Evolutionary conservation across 1,140 invertebrate genomes (phyloP).

Genomic region (Cataglyphis hispanica): DNA sequence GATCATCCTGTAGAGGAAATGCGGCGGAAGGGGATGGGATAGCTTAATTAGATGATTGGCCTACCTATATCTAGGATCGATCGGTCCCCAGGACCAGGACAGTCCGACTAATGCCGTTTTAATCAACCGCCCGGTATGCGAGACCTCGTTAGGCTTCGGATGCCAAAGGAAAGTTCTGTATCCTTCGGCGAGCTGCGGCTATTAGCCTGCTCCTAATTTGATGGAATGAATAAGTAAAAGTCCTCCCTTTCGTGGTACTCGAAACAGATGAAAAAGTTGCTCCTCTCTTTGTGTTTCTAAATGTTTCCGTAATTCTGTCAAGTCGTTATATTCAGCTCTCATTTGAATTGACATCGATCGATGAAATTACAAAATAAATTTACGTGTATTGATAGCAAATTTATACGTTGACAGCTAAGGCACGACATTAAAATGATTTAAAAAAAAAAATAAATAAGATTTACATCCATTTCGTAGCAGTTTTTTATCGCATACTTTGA

Average conservation of each 20-base stretch:
- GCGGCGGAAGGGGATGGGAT: conserved; percentile 67
- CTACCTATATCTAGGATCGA: conserved; percentile 71
- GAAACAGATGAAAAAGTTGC: conserved; percentile 44
- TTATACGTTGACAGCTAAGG: conserved; percentile 2
- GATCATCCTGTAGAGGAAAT: conserved; percentile 77
- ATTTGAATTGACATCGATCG: conserved; percentile 13
- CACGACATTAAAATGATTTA: background rate
- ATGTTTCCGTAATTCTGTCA: conserved; percentile 32
- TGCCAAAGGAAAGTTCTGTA: conserved; percentile 43
- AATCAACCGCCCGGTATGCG: conserved; percentile 72
- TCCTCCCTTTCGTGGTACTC: conserved; percentile 38
- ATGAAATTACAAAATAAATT: background rate
- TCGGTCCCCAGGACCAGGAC: conserved; percentile 63
- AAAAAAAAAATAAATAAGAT: background rate
- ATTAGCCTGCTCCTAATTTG: conserved; percentile 35
- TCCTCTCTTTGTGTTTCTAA: conserved; percentile 13
- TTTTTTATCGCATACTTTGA: background rate
- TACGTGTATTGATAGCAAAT: background rate
- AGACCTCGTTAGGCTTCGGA: conserved; percentile 52
- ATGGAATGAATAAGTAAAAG: conserved; percentile 60
- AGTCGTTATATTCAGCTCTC: background rate
- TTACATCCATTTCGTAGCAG: background rate
- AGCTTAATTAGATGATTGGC: conserved; percentile 83
- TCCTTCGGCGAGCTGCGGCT: conserved; percentile 32
- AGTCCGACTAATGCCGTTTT: conserved; percentile 78